These are phyloP conservation scores for Linepithema humile DNA, from an alignment of 1,140 invertebrate genomes.

Conservation along the genomic window DNA sequence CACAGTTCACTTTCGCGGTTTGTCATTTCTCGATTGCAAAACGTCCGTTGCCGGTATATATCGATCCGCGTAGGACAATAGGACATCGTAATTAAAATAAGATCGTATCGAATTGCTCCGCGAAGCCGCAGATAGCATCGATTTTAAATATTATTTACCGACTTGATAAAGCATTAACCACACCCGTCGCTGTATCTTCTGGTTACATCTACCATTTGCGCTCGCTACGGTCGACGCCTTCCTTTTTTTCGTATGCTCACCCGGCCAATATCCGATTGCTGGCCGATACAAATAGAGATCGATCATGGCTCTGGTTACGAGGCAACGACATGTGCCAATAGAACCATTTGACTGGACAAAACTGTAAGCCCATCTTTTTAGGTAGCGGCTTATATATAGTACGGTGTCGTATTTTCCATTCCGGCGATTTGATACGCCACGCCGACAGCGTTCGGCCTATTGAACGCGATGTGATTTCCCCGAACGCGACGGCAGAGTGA, in stretches of 20 bases:
- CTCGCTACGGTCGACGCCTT: conserved; percentile 34
- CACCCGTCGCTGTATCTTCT: conserved; percentile 34
- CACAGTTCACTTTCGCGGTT: not conserved
- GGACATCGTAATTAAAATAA: conserved; percentile 15
- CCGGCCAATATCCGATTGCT: conserved; percentile 47
- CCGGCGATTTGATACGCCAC: conserved; percentile 24
- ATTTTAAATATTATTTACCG: conserved; percentile 24
- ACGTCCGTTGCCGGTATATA: not conserved
- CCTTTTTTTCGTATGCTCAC: conserved; percentile 42
- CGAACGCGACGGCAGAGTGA: not conserved
- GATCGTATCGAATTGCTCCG: not conserved
- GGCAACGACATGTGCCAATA: conserved; percentile 52
- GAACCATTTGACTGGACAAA: conserved; percentile 51
- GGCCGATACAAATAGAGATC: conserved; percentile 59
- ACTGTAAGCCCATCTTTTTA: conserved; percentile 47
- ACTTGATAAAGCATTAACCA: conserved; percentile 37
- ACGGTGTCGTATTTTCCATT: conserved; percentile 15
- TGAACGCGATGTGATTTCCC: not conserved
- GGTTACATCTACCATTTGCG: conserved; percentile 23
- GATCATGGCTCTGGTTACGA: conserved; percentile 49
- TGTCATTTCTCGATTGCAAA: conserved; percentile 2
- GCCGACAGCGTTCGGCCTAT: not conserved
- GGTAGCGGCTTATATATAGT: not conserved
- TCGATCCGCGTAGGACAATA: not conserved
- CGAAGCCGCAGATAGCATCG: conserved; percentile 26